Conservation (phyloP, 2,797 vertebrate genomes). For the Falco novaeseelandiae region DNA sequence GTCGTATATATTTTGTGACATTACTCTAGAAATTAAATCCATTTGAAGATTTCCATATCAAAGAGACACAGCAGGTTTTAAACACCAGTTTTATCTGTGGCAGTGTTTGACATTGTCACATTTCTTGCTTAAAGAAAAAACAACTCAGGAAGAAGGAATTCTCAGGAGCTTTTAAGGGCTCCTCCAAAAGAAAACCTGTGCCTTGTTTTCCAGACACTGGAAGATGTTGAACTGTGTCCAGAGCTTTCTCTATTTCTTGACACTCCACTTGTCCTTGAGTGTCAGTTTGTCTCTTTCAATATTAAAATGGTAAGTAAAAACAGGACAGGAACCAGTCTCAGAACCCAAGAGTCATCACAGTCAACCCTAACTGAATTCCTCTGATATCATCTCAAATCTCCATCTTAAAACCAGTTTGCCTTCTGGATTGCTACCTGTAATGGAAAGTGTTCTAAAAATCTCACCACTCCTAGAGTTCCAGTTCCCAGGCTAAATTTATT, state of each 20-base stretch:
- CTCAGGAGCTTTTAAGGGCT: not conserved
- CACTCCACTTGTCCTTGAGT: not conserved
- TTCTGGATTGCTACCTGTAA: not conserved
- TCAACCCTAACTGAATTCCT: not conserved
- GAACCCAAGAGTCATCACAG: not conserved
- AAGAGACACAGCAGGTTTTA: not conserved
- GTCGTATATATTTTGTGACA: not conserved
- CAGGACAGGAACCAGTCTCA: not conserved
- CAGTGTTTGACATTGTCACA: not conserved
- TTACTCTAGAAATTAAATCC: not conserved
- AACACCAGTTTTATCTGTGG: not conserved
- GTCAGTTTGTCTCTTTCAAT: not conserved
- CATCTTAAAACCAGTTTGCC: not conserved
- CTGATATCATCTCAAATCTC: not conserved
- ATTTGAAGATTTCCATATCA: not conserved
- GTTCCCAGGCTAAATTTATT: not conserved
- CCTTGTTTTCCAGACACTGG: not conserved
- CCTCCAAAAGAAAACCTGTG: not conserved
- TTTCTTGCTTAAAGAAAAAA: not conserved
- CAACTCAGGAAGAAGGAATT: not conserved
- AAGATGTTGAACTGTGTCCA: not conserved
- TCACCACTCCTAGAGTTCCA: not conserved
- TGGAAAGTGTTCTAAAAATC: not conserved
- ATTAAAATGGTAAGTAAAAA: not conserved
- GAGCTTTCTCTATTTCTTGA: not conserved